Evolutionary conservation across 2,113 vertebrate genomes (phyloP).

Genomic region (Elaphurus davidianus): DNA sequence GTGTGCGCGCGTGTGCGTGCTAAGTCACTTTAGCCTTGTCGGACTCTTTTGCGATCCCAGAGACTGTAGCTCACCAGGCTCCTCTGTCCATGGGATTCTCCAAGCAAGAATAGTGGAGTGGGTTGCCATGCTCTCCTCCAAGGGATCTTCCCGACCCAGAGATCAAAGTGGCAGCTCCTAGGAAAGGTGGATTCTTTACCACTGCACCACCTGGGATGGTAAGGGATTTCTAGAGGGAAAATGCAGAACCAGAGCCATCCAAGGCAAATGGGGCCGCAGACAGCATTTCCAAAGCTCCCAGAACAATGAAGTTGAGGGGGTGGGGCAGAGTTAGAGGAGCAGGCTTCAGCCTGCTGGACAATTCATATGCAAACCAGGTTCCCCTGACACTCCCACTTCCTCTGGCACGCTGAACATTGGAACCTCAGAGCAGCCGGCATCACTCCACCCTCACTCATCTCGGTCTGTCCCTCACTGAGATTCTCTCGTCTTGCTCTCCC

Average conservation of each 20-base stretch:
- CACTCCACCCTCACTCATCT: neutral
- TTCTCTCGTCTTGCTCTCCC: neutral
- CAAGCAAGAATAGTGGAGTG: neutral
- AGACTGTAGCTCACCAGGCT: neutral
- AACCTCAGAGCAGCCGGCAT: neutral
- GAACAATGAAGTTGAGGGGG: neutral
- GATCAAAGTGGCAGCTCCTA: neutral
- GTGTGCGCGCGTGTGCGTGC: accelerated
- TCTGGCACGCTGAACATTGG: neutral
- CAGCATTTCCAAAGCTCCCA: neutral
- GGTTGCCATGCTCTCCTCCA: neutral
- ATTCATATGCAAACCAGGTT: neutral
- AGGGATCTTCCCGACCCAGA: neutral
- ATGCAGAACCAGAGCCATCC: neutral
- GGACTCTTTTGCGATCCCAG: neutral
- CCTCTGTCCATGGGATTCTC: neutral
- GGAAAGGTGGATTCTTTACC: neutral
- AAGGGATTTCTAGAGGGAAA: neutral
- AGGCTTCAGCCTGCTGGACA: neutral
- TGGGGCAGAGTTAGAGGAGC: neutral
- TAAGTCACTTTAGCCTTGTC: neutral
- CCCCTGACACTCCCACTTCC: neutral
- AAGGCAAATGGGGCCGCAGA: neutral
- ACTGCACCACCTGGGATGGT: neutral
- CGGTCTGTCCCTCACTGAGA: neutral